A percentile compares a stretch with the other conserved stretches of the same genome.
phyloP scores from a whole-genome alignment of 2,113 vertebrate genomes.

The Murina feae region DNA sequence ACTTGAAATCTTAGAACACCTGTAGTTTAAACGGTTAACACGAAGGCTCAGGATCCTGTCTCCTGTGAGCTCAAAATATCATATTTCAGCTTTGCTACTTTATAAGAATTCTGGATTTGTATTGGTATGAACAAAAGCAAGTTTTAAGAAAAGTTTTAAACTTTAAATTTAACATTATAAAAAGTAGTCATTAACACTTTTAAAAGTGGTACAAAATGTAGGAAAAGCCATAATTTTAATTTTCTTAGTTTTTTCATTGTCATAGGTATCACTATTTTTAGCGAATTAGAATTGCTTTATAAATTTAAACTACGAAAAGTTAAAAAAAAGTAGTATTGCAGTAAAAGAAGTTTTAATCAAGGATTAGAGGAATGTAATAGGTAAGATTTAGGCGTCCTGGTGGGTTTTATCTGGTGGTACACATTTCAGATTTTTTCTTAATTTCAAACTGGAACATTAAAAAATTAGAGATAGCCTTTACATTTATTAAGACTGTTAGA shows the following conservation, averaged over 20 bases:
- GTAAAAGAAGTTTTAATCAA: background rate
- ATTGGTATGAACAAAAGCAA: slow-evolving; percentile 21
- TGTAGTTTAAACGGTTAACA: slow-evolving; percentile 70
- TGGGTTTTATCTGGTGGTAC: slow-evolving; percentile 20
- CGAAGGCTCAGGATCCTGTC: slow-evolving; percentile 28
- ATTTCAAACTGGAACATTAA: slow-evolving; percentile 6
- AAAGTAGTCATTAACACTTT: slow-evolving; percentile 34
- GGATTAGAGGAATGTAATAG: background rate
- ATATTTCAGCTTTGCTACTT: slow-evolving; percentile 59
- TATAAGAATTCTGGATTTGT: slow-evolving; percentile 55
- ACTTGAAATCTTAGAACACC: slow-evolving; percentile 20
- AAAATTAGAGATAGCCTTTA: slow-evolving; percentile 2
- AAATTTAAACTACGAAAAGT: slow-evolving; percentile 21
- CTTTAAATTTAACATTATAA: slow-evolving; percentile 34
- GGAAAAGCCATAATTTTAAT: slow-evolving; percentile 3
- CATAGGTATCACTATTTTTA: slow-evolving; percentile 18
- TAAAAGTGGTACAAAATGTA: slow-evolving; percentile 8
- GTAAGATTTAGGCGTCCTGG: background rate
- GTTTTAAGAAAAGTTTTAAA: slow-evolving; percentile 44
- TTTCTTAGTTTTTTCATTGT: slow-evolving; percentile 30
- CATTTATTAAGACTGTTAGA: slow-evolving; percentile 24
- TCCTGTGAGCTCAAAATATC: slow-evolving; percentile 65
- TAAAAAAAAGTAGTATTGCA: background rate
- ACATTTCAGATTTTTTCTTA: slow-evolving; percentile 17
- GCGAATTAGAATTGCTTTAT: slow-evolving; percentile 13